A percentile compares a stretch with the other conserved stretches of the same genome.
Conservation (phyloP, 1,140 invertebrate genomes). For the Bemisia tabaci region DNA sequence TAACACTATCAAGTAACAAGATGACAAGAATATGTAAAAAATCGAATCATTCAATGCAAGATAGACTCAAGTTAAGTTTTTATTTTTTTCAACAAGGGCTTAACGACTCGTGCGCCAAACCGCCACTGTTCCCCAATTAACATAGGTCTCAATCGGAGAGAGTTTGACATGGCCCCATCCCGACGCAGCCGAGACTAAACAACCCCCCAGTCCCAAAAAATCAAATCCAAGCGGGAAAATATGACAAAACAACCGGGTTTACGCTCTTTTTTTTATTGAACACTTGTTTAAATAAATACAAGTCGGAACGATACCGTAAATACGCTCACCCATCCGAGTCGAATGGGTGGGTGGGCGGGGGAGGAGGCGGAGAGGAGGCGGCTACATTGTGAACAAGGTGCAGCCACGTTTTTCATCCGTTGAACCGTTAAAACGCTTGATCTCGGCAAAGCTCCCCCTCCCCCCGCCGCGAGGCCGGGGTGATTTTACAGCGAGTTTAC, state of each 20-base stretch:
- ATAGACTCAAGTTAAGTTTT: too few species aligned
- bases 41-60: too few species aligned
- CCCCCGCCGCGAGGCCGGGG: neutral
- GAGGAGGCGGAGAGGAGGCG: neutral
- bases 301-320: neutral
- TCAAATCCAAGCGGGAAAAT: neutral
- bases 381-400: neutral
- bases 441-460: neutral
- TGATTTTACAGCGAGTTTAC: neutral
- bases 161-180: too few species aligned
- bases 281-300: neutral
- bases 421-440: neutral
- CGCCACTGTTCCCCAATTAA: too few species aligned
- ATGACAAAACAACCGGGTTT: neutral
- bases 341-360: neutral
- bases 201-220: neutral
- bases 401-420: neutral
- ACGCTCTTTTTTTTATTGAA: neutral
- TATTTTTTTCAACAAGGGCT: too few species aligned
- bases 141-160: too few species aligned
- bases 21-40: too few species aligned
- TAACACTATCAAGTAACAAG: too few species aligned
- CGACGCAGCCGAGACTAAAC: too few species aligned
- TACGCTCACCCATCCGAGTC: neutral
- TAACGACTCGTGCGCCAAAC: too few species aligned